Base-by-base conservation (phyloP, 2,888 invertebrate genomes). In the Tenodera sinensis region DNA sequence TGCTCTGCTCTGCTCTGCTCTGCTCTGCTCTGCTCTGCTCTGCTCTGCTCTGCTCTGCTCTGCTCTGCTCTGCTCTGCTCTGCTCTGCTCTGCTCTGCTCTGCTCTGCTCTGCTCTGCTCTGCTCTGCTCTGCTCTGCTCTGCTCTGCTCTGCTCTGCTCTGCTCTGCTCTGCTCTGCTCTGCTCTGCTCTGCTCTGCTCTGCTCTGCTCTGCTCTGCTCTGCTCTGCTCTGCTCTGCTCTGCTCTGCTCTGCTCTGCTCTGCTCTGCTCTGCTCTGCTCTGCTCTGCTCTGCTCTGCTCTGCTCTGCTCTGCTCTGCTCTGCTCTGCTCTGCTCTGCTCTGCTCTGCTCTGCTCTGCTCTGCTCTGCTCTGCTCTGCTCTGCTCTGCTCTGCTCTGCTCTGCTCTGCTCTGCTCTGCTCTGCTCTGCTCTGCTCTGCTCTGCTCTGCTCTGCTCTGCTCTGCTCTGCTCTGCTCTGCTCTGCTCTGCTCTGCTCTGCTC, bases 181-280 rank as follows among this genome's bases (percentile, higher is more conserved):
- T 89, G 88, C 42, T 89, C 84, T 89, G 84, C 85, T 89, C 83
- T 89, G 71, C 85, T 89, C 42, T 89, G 54, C 83, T 89, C 47
- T 89, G 71, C 42, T 89, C 84, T 89, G 84, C 71, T 89, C 88
- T 89, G 84, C 30, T 89, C 30, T 83, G 28, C 54, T 89, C 89
- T 89, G 88, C 83, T 89, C 88, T 89, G 88, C 83, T 89, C 88
- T 89, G 85, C 85, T 89, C 89, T 89, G 30, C 81, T 89, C 89
- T 89, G 85, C 30, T 89, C 83, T 89, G 82, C 81, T 89, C 89
- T 89, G 30, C 81, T 89, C 88, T 83, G 34, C 81, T 89, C 89
- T 89, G 82, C 83, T 89, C 87, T 89, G 25, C 81, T 81, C 81
- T 89, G 71, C 85, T 83, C 87, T 71, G 84, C 85, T 87, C 82